Base-by-base conservation (phyloP, 2,888 invertebrate genomes). In the Drosophila fulvimacula region DNA sequence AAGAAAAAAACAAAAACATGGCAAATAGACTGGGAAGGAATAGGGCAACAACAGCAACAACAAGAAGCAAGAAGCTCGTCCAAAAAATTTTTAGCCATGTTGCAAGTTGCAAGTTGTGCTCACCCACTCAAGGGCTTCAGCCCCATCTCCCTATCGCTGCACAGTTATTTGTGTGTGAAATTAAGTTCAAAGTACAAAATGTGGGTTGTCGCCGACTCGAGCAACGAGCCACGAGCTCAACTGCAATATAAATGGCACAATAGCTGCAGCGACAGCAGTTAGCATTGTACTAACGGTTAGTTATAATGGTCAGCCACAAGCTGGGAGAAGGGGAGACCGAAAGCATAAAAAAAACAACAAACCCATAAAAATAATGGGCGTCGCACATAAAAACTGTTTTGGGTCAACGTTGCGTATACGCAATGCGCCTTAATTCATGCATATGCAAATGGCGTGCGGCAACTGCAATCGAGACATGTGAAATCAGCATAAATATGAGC, bases 141-240 rank as follows among this genome's bases (percentile, higher is more conserved):
- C 19, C 24, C 13, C 34, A 32, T 48, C 42, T 63, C 44, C 36
- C 38, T 39, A n/a, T 49, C n/a, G 19, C 41, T 67, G 63, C 71
- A 55, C 19, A 78, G 62, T 74, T 78, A 77, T 68, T 78, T 78
- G 72, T 79, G 72, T 75, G 79, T 69, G 46, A 79, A 83, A 87
- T 81, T 84, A 78, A 84, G 83, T 83, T 87, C 85, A 84, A 76
- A 83, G 84, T 67, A 87, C 75, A 87, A 79, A 79, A 87, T 81
- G 84, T 81, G 84, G 82, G 84, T 75, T 84, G 82, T 66, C 73
- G 67, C 61, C 52, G 60, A 68, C 70, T 34, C n/a, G n/a, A n/a
- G 52, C 69, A 57, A 73, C 19, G 52, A 0, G 21, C 42, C 42
- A 42, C 15, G 44, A 44, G 44, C 44, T 17, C 21, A 34, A 34